Base-by-base conservation (phyloP, 2,797 vertebrate genomes). In the Yasuhikotakia modesta region DNA sequence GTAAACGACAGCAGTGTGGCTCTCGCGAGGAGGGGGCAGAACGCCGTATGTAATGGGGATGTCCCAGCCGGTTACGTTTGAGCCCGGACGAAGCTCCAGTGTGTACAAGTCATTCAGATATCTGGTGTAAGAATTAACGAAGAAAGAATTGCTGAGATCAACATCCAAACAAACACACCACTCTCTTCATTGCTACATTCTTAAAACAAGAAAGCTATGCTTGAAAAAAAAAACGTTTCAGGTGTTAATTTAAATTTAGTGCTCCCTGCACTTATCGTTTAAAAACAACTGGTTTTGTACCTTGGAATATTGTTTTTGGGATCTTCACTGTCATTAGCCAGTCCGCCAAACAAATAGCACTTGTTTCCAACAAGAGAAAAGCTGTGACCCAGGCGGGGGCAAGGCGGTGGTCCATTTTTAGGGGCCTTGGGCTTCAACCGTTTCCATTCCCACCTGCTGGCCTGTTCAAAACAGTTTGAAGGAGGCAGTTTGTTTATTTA, bases 281-380 rank as follows among this genome's bases (percentile, higher is more conserved):
- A n/a, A n/a, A n/a, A n/a, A 27, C 2, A 27, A 4, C 2, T 27
- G 27, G 4, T 4, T 19, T 4, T 21, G 39, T 88, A 98, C 96
- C 96, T 93, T 73, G 97, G 97, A 93, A 98, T 98, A 95, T 97
- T 98, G 91, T 97, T 98, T 90, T 98, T 98, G 77, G 97, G 97
- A 85, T 98, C 96, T 85, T 98, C 96, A 0, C 96, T 98, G 87
- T 98, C 96, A 82, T 98, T 98, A 70, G 96, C 97, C 78, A 98
- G 87, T 58, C 97, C 97, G 80, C 97, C 97, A 55, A 98, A 98
- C 43, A 98, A 90, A 85, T 97, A 98, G 83, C 97, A 98, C 87
- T 98, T 98, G 90, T 95, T 98, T 83, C 96, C 96, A 88, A 98
- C 96, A 21, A 98, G 90, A 1, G 97, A 98, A 90, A 98, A 98